These are phyloP conservation scores for Dendroctonus ponderosae DNA, from an alignment of 1,140 invertebrate species.

Conservation along the genomic window DNA sequence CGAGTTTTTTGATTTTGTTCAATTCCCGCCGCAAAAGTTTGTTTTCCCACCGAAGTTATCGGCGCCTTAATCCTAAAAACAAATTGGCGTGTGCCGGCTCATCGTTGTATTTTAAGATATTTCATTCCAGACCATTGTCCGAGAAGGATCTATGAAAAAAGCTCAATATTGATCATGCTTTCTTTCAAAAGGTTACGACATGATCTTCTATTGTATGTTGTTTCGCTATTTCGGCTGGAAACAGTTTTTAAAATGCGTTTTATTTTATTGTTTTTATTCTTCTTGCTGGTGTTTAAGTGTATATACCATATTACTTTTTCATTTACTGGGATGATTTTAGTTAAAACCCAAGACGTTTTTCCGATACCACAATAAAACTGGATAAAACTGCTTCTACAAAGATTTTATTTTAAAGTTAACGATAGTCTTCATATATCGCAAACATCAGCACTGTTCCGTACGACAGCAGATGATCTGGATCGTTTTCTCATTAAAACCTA, in stretches of 20 bases:
- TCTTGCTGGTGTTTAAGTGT: background rate
- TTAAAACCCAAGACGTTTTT: too few relatives aligned
- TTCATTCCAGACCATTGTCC: conserved; percentile 8
- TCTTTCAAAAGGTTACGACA: background rate
- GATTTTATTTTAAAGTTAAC: too few relatives aligned
- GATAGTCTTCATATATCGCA: too few relatives aligned
- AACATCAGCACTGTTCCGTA: too few relatives aligned
- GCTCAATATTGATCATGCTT: background rate
- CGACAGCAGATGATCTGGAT: too few relatives aligned
- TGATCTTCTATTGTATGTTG: background rate
- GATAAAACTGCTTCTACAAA: too few relatives aligned
- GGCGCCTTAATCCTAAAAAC: background rate
- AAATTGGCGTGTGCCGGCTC: conserved; percentile 9
- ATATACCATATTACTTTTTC: too few relatives aligned
- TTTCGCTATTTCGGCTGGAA: too few relatives aligned
- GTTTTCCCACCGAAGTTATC: conserved; percentile 20
- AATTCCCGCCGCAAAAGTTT: conserved; percentile 8
- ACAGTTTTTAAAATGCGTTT: too few relatives aligned
- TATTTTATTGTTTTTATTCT: conserved; percentile 4
- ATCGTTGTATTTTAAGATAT: conserved; percentile 12
- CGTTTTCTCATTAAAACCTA: too few relatives aligned
- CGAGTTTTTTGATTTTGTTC: conserved; percentile 11
- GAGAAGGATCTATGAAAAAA: background rate
- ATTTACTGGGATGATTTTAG: too few relatives aligned
- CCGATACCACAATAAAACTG: too few relatives aligned